A percentile compares a stretch with the other conserved stretches of the same genome.
Evolutionary conservation across 2,113 vertebrate species (phyloP).

Genomic region (Poecilia latipinna): DNA sequence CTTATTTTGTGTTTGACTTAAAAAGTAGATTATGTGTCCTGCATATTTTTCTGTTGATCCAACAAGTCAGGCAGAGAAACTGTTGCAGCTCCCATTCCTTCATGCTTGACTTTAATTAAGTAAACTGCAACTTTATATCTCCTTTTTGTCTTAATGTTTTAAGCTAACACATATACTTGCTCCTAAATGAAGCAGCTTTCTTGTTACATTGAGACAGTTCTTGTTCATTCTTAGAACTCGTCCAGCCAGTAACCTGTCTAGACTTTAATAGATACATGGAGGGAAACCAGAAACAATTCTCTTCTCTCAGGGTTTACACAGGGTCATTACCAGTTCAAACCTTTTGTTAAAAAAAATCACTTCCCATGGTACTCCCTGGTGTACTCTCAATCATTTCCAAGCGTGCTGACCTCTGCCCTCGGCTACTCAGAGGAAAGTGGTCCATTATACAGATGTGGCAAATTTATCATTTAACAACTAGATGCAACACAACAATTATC

Average conservation of each 20-base stretch:
- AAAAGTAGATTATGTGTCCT: too few species aligned
- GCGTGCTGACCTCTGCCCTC: constrained; percentile 23
- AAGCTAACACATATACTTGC: too few species aligned
- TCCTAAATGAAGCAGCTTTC: neutral
- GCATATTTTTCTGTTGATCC: too few species aligned
- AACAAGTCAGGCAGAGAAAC: too few species aligned
- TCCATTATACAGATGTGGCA: constrained; percentile 8
- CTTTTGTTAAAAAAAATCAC: constrained; percentile 14
- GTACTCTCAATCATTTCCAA: constrained; percentile 13
- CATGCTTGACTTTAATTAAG: too few species aligned
- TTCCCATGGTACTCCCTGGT: constrained; percentile 9
- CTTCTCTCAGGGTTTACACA: neutral
- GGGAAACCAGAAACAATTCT: neutral
- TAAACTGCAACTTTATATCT: too few species aligned
- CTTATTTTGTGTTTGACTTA: too few species aligned
- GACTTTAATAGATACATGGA: neutral
- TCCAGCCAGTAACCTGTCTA: neutral
- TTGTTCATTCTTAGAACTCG: neutral
- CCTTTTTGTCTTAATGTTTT: too few species aligned
- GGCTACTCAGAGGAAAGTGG: constrained; percentile 6
- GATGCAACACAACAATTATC: neutral
- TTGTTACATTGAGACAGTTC: neutral
- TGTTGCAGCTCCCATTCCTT: too few species aligned
- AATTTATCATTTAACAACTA: constrained; percentile 9
- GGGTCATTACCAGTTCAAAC: constrained; percentile 14